Evolutionary conservation across 2,888 invertebrate genomes (phyloP), one percentile per base, ranked within the genome.

Genomic region (Drosophila anceps): DNA sequence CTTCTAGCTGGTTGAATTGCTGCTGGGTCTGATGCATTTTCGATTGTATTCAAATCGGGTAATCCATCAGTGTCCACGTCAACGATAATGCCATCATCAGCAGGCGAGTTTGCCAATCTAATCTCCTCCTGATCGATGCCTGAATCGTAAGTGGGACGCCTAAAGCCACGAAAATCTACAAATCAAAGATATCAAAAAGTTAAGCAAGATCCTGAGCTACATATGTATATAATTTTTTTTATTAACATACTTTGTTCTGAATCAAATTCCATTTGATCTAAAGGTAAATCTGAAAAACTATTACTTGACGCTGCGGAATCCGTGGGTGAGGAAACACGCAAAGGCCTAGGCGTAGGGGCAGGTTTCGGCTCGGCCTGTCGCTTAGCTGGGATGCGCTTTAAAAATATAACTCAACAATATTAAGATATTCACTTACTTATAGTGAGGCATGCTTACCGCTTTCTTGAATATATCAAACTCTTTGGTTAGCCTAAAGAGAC

Each of bases 401-500:
- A 39, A n/a, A 12, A 27, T 1, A 55, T 0, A 51, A 18, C 20
- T 9, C 18, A 24, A 33, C 0, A 10, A 29, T 5, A 18, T 29
- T 37, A 13, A 37, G 0, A 27, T 6, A 15, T 37, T 37, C 7
- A 2, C 2, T 41, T 10, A 24, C 6, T 27, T 37, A 9, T 53
- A 0, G 3, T 2, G 5, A 9, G 13, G 7, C 29, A 46, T 57
- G 76, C 89, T 90, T 82, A 92, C 92, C 69, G 86, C 69, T 51
- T 85, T 66, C 39, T 87, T 84, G n/a, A 79, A 89, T 4, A 84
- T 13, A 13, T 91, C 79, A 71, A 83, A 92, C 5, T 92, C 82
- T 1, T 57, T 43, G 13, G 72, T 33, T 0, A 85, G 41, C 48
- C 67, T 79, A n/a, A 88, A 85, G 0, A 50, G 1, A n/a, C 64